A percentile compares a stretch with the other conserved stretches of the same genome.
Evolutionary conservation across 2,888 invertebrate genomes (phyloP).

Genomic region (Sepioteuthis lessoniana): DNA sequence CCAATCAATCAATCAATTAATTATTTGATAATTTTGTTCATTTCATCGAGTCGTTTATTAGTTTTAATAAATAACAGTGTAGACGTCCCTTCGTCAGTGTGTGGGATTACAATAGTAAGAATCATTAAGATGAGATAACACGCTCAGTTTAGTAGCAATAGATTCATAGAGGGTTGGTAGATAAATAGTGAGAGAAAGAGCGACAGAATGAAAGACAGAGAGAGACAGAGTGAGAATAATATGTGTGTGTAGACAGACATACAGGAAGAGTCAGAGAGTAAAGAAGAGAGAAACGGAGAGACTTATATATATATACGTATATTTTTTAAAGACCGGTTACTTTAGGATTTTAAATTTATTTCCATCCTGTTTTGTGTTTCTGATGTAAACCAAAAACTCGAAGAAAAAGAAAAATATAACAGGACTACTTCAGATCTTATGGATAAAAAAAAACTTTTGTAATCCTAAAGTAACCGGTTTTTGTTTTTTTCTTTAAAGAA

Average conservation of each 20-base stretch:
- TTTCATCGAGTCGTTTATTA: not conserved
- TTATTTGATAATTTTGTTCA: slow-evolving; percentile 1
- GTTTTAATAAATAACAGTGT: not conserved
- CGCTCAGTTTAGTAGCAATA: not conserved
- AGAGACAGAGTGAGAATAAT: too few species aligned
- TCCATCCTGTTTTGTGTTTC: too few species aligned
- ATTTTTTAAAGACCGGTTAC: too few species aligned
- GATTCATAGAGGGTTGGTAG: not conserved
- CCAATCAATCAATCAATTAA: not conserved
- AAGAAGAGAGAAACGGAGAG: not conserved
- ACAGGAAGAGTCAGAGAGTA: not conserved
- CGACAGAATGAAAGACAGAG: not conserved
- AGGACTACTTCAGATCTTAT: too few species aligned
- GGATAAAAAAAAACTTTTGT: too few species aligned
- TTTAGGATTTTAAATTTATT: too few species aligned
- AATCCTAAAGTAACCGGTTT: too few species aligned
- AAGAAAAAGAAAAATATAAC: too few species aligned
- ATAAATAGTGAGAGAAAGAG: not conserved
- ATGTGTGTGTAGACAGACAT: not conserved
- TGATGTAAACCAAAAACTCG: too few species aligned
- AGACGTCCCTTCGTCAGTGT: not conserved
- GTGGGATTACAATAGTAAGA: not conserved
- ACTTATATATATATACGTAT: too few species aligned
- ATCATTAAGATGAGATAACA: not conserved
- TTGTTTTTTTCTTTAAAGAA: too few species aligned